phyloP scores from a whole-genome alignment of 2,888 invertebrate genomes.

The Rhaphigaster nebulosa region DNA sequence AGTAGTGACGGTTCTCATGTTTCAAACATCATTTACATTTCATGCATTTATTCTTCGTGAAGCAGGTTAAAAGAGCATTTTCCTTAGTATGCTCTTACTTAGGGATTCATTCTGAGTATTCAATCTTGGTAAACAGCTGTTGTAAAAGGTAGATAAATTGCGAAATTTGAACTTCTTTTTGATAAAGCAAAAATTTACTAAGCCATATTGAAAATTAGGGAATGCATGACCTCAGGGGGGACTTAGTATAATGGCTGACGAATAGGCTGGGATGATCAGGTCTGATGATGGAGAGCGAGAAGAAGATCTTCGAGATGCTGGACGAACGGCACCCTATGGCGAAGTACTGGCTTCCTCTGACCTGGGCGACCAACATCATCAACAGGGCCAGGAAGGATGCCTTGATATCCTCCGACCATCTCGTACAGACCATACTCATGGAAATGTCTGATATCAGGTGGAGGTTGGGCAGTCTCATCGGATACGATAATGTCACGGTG shows the following conservation, averaged over 20 bases:
- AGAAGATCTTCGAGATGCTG: slow-evolving; percentile 91
- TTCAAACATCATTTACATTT: neutral
- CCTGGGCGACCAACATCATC: slow-evolving; percentile 93
- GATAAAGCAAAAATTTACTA: neutral
- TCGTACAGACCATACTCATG: slow-evolving; percentile 90
- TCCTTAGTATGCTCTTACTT: neutral
- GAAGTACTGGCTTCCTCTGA: slow-evolving; percentile 93
- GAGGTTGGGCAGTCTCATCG: slow-evolving; percentile 86
- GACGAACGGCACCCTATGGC: slow-evolving; percentile 92
- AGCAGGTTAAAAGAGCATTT: neutral
- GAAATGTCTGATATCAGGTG: slow-evolving; percentile 91
- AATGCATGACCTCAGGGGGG: slow-evolving; percentile 22
- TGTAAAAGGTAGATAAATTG: neutral
- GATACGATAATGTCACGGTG: slow-evolving; percentile 92
- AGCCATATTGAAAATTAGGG: slow-evolving; percentile 20
- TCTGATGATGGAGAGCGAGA: slow-evolving; percentile 91
- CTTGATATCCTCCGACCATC: slow-evolving; percentile 89
- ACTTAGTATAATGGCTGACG: slow-evolving; percentile 48
- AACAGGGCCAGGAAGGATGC: slow-evolving; percentile 89
- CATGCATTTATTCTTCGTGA: neutral
- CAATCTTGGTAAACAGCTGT: neutral
- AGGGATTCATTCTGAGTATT: neutral
- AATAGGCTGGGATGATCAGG: slow-evolving; percentile 72
- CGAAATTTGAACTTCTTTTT: neutral
- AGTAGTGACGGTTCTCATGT: neutral